Evolutionary conservation across 2,113 vertebrate species (phyloP).

Genomic region (Brachyistius frenatus): DNA sequence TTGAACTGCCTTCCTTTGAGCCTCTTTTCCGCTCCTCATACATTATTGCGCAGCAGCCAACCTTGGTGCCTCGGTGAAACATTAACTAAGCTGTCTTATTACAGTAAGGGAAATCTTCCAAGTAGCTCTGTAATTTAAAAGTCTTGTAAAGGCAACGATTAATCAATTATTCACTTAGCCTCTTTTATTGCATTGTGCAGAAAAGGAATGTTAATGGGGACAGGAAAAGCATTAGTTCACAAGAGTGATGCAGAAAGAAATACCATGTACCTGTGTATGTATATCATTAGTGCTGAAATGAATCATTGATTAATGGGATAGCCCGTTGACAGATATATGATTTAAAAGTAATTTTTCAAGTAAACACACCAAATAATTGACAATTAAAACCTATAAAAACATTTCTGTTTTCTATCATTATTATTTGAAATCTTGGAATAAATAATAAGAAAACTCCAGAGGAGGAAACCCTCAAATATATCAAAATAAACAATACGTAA

Average conservation of each 20-base stretch:
- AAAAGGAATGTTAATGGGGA: constrained; percentile 43
- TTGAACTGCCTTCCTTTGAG: constrained; percentile 57
- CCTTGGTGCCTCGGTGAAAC: constrained; percentile 48
- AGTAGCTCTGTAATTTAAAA: constrained; percentile 65
- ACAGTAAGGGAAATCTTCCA: constrained; percentile 51
- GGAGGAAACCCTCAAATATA: too few relatives aligned
- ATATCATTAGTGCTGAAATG: neutral
- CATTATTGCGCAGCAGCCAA: constrained; percentile 61
- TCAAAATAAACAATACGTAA: too few relatives aligned
- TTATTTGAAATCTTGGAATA: neutral
- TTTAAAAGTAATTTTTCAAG: neutral
- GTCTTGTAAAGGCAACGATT: constrained; percentile 67
- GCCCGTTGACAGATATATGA: neutral
- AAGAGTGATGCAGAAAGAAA: neutral
- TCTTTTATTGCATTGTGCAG: constrained; percentile 56
- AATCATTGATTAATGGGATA: neutral
- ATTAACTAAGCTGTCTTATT: constrained; percentile 66
- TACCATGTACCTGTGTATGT: neutral
- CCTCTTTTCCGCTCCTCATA: constrained; percentile 53
- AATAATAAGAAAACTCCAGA: neutral
- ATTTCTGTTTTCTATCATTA: neutral
- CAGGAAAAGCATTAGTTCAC: neutral
- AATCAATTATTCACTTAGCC: constrained; percentile 72
- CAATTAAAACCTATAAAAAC: neutral
- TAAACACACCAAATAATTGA: neutral